Evolutionary conservation across 2,888 invertebrate genomes (phyloP), one percentile per base, ranked within the genome.

Genomic region (Diachrysia chrysitis): DNA sequence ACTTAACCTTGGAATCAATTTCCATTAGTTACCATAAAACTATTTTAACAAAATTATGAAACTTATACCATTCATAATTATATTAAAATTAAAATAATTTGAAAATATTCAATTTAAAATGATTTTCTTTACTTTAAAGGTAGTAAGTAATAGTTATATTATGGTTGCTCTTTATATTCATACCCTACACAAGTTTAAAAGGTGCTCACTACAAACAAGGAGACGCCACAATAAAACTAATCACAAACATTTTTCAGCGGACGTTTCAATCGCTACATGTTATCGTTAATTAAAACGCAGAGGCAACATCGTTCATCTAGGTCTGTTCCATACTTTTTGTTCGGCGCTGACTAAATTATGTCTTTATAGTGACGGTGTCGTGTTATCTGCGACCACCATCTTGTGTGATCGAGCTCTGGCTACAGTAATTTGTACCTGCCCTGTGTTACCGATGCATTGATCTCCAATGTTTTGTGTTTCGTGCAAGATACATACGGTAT

Each of bases 391-490:
- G 89, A 87, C 89, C 91, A 92, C 90, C 89, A 94, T 94, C 94
- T 90, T 80, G 86, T 87, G 87, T 91, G 93, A 93, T 92, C 88
- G 93, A 93, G 86, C 73, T 87, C 85, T 85, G 83, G 84, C 86
- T 83, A 84, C 85, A 88, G 90, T 93, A 92, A 94, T 94, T 94
- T 95, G 94, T 95, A 94, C 93, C 93, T 92, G 94, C 87, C 79
- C 87, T 88, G 84, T 87, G 87, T 89, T 89, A 85, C 88, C 84
- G 86, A 88, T 87, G 87, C 85, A 87, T 86, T 85, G 85, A 90
- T 90, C 86, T 82, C 79, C 81, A 82, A 80, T 71, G 71, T 81
- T 76, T 67, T 71, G 32, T 67, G 42, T 54, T 46, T 3, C 25
- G 25, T 25, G 25, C 5, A 3, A 57, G 48, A 63, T 65, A 77